phyloP scores from a whole-genome alignment of 2,888 invertebrate genomes.

The Bombylius discolor region DNA sequence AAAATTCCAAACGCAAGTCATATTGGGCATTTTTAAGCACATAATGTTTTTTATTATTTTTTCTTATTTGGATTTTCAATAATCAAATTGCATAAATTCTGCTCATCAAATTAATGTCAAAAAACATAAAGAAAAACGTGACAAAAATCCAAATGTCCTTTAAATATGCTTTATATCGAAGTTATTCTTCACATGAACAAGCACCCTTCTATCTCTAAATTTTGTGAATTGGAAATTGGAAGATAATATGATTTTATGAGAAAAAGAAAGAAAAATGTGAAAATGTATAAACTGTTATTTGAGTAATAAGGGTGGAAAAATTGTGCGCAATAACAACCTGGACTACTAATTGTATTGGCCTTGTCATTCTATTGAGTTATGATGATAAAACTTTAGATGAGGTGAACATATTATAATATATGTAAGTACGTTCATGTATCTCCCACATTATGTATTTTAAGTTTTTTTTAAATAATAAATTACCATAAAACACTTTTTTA shows the following conservation, averaged over 20 bases:
- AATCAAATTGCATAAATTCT: constrained; percentile 22
- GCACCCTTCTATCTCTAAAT: neutral
- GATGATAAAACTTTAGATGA: constrained; percentile 3
- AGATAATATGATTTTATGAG: too few species aligned
- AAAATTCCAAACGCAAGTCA: neutral
- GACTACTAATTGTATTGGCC: constrained; percentile 5
- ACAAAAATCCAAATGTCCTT: constrained; percentile 20
- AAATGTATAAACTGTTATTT: too few species aligned
- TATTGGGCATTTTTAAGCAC: neutral
- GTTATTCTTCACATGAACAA: constrained; percentile 1
- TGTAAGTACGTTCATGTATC: too few species aligned
- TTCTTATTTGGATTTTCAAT: constrained; percentile 19
- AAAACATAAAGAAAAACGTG: constrained; percentile 21
- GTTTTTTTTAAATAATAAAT: too few species aligned
- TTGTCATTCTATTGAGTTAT: constrained; percentile 13
- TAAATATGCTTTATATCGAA: constrained; percentile 16
- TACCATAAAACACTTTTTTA: too few species aligned
- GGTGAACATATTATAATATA: too few species aligned
- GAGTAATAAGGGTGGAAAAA: neutral
- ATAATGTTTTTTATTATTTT: neutral
- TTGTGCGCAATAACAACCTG: too few species aligned
- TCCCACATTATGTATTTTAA: too few species aligned
- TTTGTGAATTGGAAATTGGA: neutral
- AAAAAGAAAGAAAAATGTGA: too few species aligned
- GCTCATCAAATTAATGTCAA: constrained; percentile 23